A percentile compares a stretch with the other conserved stretches of the same genome.
Conservation (phyloP, 2,888 invertebrate species). For the Ormyrus rosae region DNA sequence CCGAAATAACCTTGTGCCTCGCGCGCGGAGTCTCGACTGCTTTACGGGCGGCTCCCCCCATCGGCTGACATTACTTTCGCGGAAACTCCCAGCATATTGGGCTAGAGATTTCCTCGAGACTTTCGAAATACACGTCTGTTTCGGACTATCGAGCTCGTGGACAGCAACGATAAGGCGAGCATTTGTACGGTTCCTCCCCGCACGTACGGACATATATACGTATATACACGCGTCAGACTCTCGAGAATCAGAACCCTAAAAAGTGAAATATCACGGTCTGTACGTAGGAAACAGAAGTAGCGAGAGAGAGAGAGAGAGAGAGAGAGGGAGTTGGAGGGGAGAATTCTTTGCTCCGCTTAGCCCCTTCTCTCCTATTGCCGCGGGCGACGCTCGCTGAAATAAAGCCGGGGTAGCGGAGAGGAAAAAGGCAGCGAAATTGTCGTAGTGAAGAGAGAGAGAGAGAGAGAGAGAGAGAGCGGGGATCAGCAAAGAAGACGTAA, state of each 20-base stretch:
- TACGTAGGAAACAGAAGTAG: not conserved
- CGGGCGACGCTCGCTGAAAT: too few relatives aligned
- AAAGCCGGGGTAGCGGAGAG: not conserved
- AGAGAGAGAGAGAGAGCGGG: not conserved
- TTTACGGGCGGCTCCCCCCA: not conserved
- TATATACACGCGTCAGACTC: not conserved
- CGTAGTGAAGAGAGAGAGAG: not conserved
- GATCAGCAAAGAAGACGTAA: not conserved
- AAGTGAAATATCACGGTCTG: slow-evolving; percentile 43
- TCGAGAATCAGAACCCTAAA: slow-evolving; percentile 18
- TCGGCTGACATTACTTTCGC: slow-evolving; percentile 35
- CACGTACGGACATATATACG: not conserved
- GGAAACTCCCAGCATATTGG: slow-evolving; percentile 38
- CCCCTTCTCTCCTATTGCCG: too few relatives aligned
- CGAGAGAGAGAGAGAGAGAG: not conserved
- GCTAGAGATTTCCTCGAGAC: slow-evolving; percentile 12
- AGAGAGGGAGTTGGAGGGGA: not conserved
- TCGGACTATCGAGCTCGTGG: slow-evolving; percentile 13
- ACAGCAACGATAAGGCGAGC: slow-evolving; percentile 34
- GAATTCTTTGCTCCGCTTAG: too few relatives aligned
- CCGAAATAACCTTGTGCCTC: not conserved
- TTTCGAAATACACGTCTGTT: slow-evolving; percentile 17
- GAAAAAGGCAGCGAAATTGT: slow-evolving; percentile 30
- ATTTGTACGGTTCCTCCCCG: slow-evolving; percentile 34
- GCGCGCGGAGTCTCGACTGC: not conserved